Conservation (phyloP, 2,113 vertebrate species). For the Mormoops blainvillei region DNA sequence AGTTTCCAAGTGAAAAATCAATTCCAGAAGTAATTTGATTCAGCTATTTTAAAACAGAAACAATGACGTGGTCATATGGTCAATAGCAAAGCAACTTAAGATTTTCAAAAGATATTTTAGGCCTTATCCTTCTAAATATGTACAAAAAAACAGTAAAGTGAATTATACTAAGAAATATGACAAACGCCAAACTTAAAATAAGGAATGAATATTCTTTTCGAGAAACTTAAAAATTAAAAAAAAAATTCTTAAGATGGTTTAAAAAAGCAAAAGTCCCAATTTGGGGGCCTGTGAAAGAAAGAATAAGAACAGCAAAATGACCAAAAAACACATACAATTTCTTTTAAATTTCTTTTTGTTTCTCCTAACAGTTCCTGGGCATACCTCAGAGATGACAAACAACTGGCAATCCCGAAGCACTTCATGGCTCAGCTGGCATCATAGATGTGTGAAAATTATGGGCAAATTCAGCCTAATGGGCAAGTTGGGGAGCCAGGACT, state of each 20-base stretch:
- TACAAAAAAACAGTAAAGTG: neutral
- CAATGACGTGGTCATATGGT: neutral
- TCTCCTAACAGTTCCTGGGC: neutral
- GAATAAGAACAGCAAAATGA: neutral
- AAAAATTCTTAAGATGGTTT: neutral
- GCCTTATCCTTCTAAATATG: neutral
- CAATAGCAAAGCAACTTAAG: neutral
- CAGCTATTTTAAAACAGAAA: constrained; percentile 24
- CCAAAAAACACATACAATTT: neutral
- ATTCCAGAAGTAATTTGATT: neutral
- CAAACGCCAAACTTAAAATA: constrained; percentile 28
- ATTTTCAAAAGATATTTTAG: constrained; percentile 7
- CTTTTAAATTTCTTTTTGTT: neutral
- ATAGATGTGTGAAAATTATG: neutral
- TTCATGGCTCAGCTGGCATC: neutral
- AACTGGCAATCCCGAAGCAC: neutral
- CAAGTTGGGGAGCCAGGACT: neutral
- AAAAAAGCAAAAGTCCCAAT: neutral
- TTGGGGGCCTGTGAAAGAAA: neutral
- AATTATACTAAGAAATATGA: neutral
- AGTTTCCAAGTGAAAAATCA: neutral
- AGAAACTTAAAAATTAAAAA: neutral
- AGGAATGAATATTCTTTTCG: neutral
- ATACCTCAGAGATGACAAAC: neutral
- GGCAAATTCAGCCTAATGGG: neutral